Conservation (phyloP, 2,113 vertebrate species). For the Xiphophorus maculatus region DNA sequence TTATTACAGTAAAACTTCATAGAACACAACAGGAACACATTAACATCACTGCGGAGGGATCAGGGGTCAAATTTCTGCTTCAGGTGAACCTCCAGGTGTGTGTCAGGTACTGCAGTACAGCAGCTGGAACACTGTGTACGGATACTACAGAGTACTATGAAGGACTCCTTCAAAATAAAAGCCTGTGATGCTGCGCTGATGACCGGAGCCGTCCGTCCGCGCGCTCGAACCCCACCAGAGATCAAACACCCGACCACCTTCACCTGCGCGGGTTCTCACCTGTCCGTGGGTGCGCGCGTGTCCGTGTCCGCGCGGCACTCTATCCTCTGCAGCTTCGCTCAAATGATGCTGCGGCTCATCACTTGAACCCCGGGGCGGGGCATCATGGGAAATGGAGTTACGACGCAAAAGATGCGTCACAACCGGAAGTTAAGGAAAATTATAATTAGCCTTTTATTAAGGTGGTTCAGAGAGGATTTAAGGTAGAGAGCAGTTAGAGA, state of each 20-base stretch:
- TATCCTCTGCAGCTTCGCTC: constrained; percentile 2
- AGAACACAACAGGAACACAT: not conserved
- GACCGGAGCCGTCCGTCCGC: constrained; percentile 16
- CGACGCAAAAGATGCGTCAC: not conserved
- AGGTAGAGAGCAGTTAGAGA: too few relatives aligned
- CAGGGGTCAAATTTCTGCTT: not conserved
- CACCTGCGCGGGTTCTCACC: constrained; percentile 17
- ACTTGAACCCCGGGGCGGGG: not conserved
- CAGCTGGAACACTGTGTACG: constrained; percentile 6
- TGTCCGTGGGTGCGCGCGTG: not conserved
- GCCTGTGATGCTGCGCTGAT: not conserved
- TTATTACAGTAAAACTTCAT: not conserved
- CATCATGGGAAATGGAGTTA: constrained; percentile 23
- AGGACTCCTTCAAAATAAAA: constrained; percentile 46
- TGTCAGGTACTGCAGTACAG: not conserved
- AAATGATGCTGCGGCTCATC: constrained; percentile 15
- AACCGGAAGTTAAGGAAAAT: not conserved
- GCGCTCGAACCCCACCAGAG: not conserved
- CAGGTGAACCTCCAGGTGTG: too few relatives aligned
- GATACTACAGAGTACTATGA: not conserved
- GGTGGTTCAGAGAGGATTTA: too few relatives aligned
- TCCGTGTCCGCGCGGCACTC: not conserved
- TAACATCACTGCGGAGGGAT: not conserved
- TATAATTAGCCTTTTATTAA: not conserved
- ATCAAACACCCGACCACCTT: not conserved